A percentile compares a stretch with the other conserved stretches of the same genome.
Evolutionary conservation across 2,797 vertebrate species (phyloP).

Genomic region (Danio choprae): DNA sequence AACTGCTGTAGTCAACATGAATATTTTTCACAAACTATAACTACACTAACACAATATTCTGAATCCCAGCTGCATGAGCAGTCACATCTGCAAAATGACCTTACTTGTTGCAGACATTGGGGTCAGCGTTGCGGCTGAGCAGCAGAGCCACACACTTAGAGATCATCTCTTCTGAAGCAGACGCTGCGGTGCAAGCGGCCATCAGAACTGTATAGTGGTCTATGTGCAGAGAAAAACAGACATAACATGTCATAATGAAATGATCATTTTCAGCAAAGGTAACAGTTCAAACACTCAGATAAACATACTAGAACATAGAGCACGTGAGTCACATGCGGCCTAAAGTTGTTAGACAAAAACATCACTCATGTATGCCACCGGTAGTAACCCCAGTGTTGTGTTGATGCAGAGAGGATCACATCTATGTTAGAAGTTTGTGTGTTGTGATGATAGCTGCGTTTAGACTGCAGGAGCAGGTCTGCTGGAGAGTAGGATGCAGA

Average conservation of each 20-base stretch:
- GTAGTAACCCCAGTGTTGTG: constrained; percentile 16
- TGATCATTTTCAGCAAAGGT: neutral
- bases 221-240: constrained; percentile 61
- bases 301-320: neutral
- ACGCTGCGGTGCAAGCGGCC: constrained; percentile 83
- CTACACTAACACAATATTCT: too few species aligned
- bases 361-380: constrained; percentile 16
- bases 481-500: constrained; percentile 70
- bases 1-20: neutral
- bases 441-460: constrained; percentile 55
- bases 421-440: constrained; percentile 29
- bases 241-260: constrained; percentile 1
- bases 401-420: constrained; percentile 26
- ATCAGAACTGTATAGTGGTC: constrained; percentile 89
- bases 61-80: constrained; percentile 25
- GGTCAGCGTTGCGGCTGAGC: constrained; percentile 90
- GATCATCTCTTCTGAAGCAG: constrained; percentile 83
- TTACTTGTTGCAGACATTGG: constrained; percentile 89
- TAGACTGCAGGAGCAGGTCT: constrained; percentile 54
- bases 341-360: neutral
- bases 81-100: constrained; percentile 20
- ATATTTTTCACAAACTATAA: neutral
- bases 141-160: constrained; percentile 89
- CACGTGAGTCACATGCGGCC: neutral
- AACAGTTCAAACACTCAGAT: neutral